These are phyloP conservation scores for Stegastes partitus DNA, from an alignment of 2,113 vertebrate species.

Conservation along the genomic window DNA sequence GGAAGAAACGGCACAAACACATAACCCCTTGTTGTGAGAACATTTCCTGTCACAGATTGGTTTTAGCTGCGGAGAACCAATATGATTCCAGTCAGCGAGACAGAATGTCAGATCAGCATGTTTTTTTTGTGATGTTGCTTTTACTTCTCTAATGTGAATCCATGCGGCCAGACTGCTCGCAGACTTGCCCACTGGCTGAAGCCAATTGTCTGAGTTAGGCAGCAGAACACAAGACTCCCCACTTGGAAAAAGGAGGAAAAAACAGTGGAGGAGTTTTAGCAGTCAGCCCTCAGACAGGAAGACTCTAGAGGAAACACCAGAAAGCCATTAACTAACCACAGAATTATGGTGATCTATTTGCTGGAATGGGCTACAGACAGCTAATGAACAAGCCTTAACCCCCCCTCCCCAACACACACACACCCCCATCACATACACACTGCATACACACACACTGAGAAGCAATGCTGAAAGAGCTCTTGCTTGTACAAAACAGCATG, in stretches of 20 bases:
- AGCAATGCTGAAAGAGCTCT: constrained; percentile 91
- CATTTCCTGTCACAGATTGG: constrained; percentile 36
- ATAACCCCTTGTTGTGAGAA: constrained; percentile 2
- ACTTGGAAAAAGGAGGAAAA: constrained; percentile 70
- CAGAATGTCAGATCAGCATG: constrained; percentile 70
- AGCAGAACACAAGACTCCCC: constrained; percentile 85
- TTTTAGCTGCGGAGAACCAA: constrained; percentile 42
- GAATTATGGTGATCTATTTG: constrained; percentile 97
- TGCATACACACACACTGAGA: constrained; percentile 79
- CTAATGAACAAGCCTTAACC: constrained; percentile 95
- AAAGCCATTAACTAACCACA: constrained; percentile 99
- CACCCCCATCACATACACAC: constrained; percentile 41
- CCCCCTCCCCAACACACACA: constrained; percentile 57
- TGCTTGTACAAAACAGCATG: constrained; percentile 94
- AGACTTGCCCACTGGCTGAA: constrained; percentile 71
- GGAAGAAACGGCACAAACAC: constrained; percentile 1
- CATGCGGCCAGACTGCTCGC: constrained; percentile 70
- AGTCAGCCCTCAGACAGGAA: constrained; percentile 92
- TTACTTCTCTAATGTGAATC: constrained; percentile 70
- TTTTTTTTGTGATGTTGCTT: constrained; percentile 68
- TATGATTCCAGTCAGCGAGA: constrained; percentile 49
- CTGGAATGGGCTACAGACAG: constrained; percentile 92
- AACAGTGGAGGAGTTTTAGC: constrained; percentile 86
- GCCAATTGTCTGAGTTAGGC: constrained; percentile 82
- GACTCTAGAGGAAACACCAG: constrained; percentile 97